Percentiles rank a stretch among this genome's conserved stretches.
Conservation (phyloP, 2,888 invertebrate genomes). For the Meteorus colon region DNA sequence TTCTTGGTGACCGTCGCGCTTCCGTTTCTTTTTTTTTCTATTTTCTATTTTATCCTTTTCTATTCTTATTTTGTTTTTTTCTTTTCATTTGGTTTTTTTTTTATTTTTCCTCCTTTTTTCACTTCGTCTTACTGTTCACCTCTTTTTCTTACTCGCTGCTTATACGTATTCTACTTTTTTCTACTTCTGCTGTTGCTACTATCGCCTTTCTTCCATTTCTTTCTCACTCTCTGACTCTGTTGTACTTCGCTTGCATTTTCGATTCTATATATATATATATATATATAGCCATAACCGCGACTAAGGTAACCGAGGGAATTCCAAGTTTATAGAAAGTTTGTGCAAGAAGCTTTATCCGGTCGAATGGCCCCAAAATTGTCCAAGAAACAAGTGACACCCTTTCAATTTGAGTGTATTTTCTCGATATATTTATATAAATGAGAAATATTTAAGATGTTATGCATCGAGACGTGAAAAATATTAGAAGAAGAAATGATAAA, state of each 20-base stretch:
- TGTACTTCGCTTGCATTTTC: conserved; percentile 29
- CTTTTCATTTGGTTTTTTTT: not conserved
- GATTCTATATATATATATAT: not conserved
- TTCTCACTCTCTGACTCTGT: not conserved
- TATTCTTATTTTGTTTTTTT: not conserved
- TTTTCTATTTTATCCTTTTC: not conserved
- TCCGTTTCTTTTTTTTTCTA: conserved; percentile 11
- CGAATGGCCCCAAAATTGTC: conserved; percentile 31
- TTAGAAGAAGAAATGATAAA: no score
- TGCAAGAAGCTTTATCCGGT: conserved; percentile 33
- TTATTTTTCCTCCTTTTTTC: conserved; percentile 8
- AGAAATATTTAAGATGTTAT: not conserved
- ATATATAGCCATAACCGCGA: conserved; percentile 16
- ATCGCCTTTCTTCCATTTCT: not conserved
- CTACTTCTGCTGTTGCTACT: not conserved
- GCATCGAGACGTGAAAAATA: not conserved
- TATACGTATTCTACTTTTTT: conserved; percentile 3
- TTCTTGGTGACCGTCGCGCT: conserved; percentile 33
- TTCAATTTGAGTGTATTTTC: not conserved
- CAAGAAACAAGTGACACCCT: conserved; percentile 20
- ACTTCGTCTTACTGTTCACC: not conserved
- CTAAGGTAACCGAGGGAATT: conserved; percentile 36
- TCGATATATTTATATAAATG: conserved; percentile 11
- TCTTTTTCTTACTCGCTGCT: not conserved
- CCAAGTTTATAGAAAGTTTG: conserved; percentile 42